Evolutionary conservation across 1,140 invertebrate genomes (phyloP).

Genomic region (Drosophila santomea): DNA sequence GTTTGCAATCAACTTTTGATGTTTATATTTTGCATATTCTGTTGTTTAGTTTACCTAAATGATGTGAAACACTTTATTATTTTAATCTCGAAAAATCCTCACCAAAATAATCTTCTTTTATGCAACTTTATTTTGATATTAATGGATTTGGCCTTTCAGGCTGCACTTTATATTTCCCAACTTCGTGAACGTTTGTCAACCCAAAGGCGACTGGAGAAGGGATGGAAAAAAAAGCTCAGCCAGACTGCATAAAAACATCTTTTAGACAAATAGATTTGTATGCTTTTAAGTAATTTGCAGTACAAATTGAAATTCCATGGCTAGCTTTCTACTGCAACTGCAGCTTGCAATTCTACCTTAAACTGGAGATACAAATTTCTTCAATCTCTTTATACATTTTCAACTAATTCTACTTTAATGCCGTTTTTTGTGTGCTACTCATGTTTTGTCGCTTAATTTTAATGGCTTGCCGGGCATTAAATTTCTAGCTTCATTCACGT

Average conservation of each 20-base stretch:
- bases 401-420: neutral
- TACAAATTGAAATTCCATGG: constrained; percentile 42
- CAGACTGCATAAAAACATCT: constrained; percentile 31
- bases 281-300: constrained; percentile 68
- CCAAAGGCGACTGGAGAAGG: neutral
- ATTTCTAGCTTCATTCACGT: constrained; percentile 71
- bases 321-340: constrained; percentile 1
- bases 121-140: constrained; percentile 39
- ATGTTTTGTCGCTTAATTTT: constrained; percentile 82
- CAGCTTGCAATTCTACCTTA: constrained; percentile 21
- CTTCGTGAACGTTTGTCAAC: constrained; percentile 10
- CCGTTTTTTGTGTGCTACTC: constrained; percentile 67
- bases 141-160: constrained; percentile 35
- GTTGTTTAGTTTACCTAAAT: no score
- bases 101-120: constrained; percentile 3
- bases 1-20: no score
- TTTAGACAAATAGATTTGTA: constrained; percentile 66
- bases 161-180: constrained; percentile 37
- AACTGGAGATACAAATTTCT: neutral
- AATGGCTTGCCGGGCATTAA: constrained; percentile 63
- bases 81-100: neutral
- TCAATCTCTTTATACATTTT: neutral
- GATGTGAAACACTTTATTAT: no score
- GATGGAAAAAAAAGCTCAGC: neutral
- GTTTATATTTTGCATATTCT: no score